phyloP scores from a whole-genome alignment of 1,140 invertebrate genomes.

The Lucilia cuprina region DNA sequence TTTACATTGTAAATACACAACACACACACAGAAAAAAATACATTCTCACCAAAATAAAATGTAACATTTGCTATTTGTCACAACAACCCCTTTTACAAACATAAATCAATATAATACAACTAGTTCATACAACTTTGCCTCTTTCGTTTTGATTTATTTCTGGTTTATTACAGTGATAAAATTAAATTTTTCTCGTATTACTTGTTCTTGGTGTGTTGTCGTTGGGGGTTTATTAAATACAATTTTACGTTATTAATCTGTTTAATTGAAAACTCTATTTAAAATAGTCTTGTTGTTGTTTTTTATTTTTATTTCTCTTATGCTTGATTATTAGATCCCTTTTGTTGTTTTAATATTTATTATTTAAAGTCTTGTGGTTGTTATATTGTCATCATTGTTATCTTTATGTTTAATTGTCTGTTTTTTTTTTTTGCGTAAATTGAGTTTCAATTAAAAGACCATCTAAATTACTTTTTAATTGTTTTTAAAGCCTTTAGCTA shows the following conservation, averaged over 20 bases:
- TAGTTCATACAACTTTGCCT: too few species aligned
- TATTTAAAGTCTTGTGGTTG: not conserved
- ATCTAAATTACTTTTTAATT: conserved; percentile 22
- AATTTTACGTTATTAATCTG: not conserved
- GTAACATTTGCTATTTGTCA: not conserved
- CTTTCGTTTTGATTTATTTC: not conserved
- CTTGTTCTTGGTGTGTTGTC: not conserved
- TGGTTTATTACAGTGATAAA: not conserved
- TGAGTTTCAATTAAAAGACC: conserved; percentile 19
- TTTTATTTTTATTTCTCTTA: too few species aligned
- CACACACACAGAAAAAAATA: not conserved
- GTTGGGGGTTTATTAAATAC: not conserved
- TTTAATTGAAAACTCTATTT: too few species aligned
- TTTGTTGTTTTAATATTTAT: not conserved
- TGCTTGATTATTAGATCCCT: not conserved
- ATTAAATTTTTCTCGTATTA: not conserved
- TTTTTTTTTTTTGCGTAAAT: conserved; percentile 6
- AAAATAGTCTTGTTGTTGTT: not conserved
- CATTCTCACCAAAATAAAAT: not conserved
- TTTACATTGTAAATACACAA: too few species aligned
- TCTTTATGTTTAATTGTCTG: not conserved
- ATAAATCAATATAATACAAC: too few species aligned
- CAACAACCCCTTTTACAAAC: not conserved
- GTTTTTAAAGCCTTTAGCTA: conserved; percentile 18
- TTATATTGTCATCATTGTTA: not conserved